phyloP scores from a whole-genome alignment of 2,113 vertebrate genomes.

The Naja naja region DNA sequence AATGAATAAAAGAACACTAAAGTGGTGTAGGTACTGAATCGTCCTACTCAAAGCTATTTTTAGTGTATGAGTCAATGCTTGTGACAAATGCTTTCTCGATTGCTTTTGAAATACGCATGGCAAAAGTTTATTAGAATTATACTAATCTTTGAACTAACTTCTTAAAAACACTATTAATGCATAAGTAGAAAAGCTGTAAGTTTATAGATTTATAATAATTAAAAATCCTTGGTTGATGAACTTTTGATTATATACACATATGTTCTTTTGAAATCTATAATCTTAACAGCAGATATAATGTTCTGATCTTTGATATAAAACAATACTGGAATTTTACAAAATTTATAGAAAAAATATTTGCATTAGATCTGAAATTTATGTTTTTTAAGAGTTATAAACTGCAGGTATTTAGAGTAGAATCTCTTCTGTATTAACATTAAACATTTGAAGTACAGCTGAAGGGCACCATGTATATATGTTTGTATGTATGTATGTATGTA shows the following conservation, averaged over 20 bases:
- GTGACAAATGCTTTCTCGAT: slow-evolving; percentile 49
- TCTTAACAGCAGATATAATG: not conserved
- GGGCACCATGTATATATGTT: not conserved
- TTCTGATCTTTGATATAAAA: slow-evolving; percentile 17
- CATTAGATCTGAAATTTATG: not conserved
- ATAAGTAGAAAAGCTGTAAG: not conserved
- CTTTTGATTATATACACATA: not conserved
- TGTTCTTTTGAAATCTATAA: not conserved
- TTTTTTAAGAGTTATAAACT: not conserved
- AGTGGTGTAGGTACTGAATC: slow-evolving; percentile 48
- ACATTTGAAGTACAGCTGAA: not conserved
- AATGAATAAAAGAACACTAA: slow-evolving; percentile 57
- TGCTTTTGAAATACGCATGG: slow-evolving; percentile 47
- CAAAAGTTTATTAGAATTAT: slow-evolving; percentile 36
- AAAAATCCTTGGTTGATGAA: not conserved
- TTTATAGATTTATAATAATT: not conserved
- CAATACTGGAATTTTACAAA: slow-evolving; percentile 9
- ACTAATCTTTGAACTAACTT: not conserved
- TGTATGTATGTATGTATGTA: not conserved
- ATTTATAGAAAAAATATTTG: not conserved
- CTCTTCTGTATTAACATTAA: not conserved
- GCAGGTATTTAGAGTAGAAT: not conserved
- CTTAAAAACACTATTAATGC: not conserved
- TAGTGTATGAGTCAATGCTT: slow-evolving; percentile 49
- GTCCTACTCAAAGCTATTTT: slow-evolving; percentile 59